phyloP scores from a whole-genome alignment of 2,888 invertebrate genomes.

The Tipula confusa region DNA sequence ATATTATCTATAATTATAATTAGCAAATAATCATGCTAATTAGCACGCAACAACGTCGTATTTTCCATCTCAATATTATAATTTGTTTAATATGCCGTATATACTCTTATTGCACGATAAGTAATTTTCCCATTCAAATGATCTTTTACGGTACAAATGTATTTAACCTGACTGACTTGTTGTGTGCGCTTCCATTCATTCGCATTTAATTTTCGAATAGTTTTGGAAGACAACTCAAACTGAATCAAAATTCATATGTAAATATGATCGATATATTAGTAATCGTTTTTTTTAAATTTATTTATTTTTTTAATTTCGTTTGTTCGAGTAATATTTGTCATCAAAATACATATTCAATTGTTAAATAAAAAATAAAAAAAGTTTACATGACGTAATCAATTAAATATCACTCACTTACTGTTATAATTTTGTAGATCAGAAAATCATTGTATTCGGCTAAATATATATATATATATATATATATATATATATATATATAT shows the following conservation, averaged over 20 bases:
- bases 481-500: too few species aligned
- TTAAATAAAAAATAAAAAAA: neutral
- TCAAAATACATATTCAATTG: constrained; percentile 3
- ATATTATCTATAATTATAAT: constrained; percentile 12
- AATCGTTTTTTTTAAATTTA: neutral
- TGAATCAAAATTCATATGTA: neutral
- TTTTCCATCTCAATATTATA: neutral
- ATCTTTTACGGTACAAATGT: neutral
- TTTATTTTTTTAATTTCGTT: neutral
- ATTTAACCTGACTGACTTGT: neutral
- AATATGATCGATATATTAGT: neutral
- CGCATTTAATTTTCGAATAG: neutral
- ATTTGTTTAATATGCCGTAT: too few species aligned
- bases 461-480: neutral
- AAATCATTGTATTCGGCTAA: neutral
- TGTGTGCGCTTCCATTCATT: neutral
- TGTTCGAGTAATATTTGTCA: neutral
- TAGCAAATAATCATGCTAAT: constrained; percentile 25
- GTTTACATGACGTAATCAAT: constrained; percentile 15
- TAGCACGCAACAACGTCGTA: constrained; percentile 1
- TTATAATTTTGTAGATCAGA: neutral
- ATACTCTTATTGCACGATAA: neutral
- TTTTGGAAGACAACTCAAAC: neutral
- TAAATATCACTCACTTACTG: constrained; percentile 3
- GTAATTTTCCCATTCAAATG: neutral